A percentile compares a stretch with the other conserved stretches of the same genome.
phyloP scores from a whole-genome alignment of 1,140 invertebrate genomes.

The Anastrepha ludens region DNA sequence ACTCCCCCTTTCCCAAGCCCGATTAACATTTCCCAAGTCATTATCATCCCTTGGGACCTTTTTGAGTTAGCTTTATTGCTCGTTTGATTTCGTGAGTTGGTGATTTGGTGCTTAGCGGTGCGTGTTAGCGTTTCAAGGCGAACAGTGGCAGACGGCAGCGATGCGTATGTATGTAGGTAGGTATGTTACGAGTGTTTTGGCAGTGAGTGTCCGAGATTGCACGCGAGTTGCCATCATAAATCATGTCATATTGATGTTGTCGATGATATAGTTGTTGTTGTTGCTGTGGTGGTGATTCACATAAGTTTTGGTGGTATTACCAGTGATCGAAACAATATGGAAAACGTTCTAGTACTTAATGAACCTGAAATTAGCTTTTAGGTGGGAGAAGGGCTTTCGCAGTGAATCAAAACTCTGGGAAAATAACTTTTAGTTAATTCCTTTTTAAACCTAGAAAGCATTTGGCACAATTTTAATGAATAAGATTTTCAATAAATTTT shows the following conservation, averaged over 20 bases:
- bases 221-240: slow-evolving; percentile 56
- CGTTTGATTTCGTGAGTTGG: slow-evolving; percentile 12
- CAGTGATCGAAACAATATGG: slow-evolving; percentile 55
- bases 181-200: not conserved
- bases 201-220: slow-evolving; percentile 49
- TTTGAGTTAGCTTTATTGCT: slow-evolving; percentile 43
- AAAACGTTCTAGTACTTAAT: slow-evolving; percentile 32
- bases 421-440: not conserved
- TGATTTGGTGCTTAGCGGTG: slow-evolving; percentile 47
- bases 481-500: too few relatives aligned
- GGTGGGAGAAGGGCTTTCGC: not conserved
- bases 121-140: slow-evolving; percentile 38
- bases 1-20: not conserved
- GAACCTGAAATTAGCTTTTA: not conserved
- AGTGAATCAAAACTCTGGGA: not conserved
- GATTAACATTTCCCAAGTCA: slow-evolving; percentile 53
- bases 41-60: slow-evolving; percentile 56
- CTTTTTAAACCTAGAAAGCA: too few relatives aligned
- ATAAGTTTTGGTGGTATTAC: too few relatives aligned
- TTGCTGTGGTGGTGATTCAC: not conserved
- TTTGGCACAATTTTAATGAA: too few relatives aligned
- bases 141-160: not conserved
- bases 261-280: slow-evolving; percentile 30
- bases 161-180: not conserved
- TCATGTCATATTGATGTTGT: slow-evolving; percentile 54